Base-by-base conservation (phyloP, 1,140 invertebrate species). In the Hyles euphorbiae region DNA sequence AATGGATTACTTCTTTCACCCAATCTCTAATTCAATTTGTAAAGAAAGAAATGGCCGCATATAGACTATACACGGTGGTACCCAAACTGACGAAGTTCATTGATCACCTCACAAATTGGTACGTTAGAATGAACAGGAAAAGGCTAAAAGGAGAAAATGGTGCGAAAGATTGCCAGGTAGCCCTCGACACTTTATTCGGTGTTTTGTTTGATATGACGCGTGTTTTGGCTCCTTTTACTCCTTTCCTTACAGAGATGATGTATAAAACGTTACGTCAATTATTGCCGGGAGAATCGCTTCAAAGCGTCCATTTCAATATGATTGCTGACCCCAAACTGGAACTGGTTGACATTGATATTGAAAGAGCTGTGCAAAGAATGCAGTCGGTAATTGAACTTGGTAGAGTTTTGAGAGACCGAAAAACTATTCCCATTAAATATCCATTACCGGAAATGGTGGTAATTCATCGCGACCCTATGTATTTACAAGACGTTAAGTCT, bases 31-130 rank as follows among this genome's bases (percentile, higher is more conserved):
- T 99, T 34, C 91, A 93, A 54, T 99, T 96, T 91, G 93, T 99
- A 5, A 93, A 94, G 50, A 91, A 93, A 60, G 98, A 99, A 90
- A 99, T 99, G 98, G 92, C 92, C 76, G 94, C 94, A 3, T 99
- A 99, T 80, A 93, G 95, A 53, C 86, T 99, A 32, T 99, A 99
- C 80, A 99, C 97, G 0, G 98, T 99, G 8, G 94, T 99, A 33
- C 98, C 98, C 3, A 91, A 94, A 50, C 88, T 99, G 9, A 95
- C 99, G 0, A 98, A 98, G 81, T 99, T 98, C 84, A 97, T 99
- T 67, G 98, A 99, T 76, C 96, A 99, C 78, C 91, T 99, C 3
- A 99, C 98, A 4, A 99, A 99, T 83, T 99, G 98, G 97, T 99
- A 99, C 82, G 97, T 99, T 6, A 91, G 98, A 58, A 96, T 99